Evolutionary conservation across 64 coral and sea anemone species (phyloP), one percentile per base, ranked within the genome.

Genomic region (Anthopleura sola): DNA sequence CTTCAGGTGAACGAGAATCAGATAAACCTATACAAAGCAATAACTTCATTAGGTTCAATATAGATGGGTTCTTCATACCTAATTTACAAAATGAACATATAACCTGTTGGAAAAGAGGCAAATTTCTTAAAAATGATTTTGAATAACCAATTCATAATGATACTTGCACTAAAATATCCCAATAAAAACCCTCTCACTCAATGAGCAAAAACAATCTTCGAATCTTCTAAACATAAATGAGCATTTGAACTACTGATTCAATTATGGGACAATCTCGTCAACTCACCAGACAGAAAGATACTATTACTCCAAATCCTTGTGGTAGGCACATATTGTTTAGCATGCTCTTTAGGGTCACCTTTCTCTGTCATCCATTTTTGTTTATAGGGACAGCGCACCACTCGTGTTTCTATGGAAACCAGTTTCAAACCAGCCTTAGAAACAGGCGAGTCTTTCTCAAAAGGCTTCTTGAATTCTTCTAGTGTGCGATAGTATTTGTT

Each of bases 401-500:
- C 49, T 23, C 89, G 87, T 11, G 93, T 91, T 88, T 95, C 86
- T 82, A 95, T 88, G 47, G 89, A 91, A 62, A 95, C 75, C 17
- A 95, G 57, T 31, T 78, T 75, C n/a, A 95, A 82, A 50, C 93
- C 93, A 84, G 89, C 86, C 20, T 86, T 88, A 20, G 55, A 47
- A 75, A 95, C 89, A 17, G 93, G 57, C 2, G 88, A 91, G 31
- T 91, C 89, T 23, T 11, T 12, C 1, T 78, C 66, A 19, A 95
- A 95, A 28, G 89, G 93, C 28, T 91, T 80, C 75, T 91, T 95
- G 81, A 88, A 95, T 78, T 95, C 93, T 14, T 85, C 29, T 9
- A 95, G 50, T 21, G 93, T 91, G n/a, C 93, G 93, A 69, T 82
- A 95, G 47, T 95, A 95, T 38, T 85, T 91, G 26, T 88, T 32